These are phyloP conservation scores for Platichthys flesus DNA, from an alignment of 2,113 vertebrate species.

Conservation along the genomic window DNA sequence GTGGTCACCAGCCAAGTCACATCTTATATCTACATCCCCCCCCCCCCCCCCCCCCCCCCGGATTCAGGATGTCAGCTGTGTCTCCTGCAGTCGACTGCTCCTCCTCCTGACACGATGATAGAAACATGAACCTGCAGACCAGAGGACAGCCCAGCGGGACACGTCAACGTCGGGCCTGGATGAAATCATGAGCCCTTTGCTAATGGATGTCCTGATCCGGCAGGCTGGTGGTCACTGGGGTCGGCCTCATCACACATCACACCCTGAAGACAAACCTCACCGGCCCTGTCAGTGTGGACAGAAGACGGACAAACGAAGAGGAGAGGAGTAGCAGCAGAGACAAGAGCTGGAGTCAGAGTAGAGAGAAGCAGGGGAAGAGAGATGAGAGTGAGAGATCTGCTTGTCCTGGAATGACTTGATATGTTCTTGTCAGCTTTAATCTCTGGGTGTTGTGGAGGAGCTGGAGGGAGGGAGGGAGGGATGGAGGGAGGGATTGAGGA, in stretches of 20 bases:
- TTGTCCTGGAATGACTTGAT: slow-evolving; percentile 72
- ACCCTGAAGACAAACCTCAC: slow-evolving; percentile 32
- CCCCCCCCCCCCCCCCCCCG: no score
- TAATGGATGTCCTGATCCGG: slow-evolving; percentile 61
- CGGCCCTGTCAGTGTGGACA: slow-evolving; percentile 2
- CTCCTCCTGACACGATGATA: slow-evolving; percentile 7
- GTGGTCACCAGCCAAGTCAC: no score
- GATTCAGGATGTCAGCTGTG: background rate
- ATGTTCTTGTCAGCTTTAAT: slow-evolving; percentile 78
- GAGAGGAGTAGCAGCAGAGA: slow-evolving; percentile 11
- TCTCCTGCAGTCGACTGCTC: background rate
- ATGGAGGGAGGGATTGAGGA: slow-evolving; percentile 1
- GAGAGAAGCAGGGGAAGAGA: slow-evolving; percentile 38
- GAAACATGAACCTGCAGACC: slow-evolving; percentile 30
- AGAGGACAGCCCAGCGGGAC: slow-evolving; percentile 38
- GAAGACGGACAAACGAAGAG: slow-evolving; percentile 26
- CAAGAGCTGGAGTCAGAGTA: background rate
- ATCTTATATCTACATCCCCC: no score
- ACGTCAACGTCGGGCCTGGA: slow-evolving; percentile 17
- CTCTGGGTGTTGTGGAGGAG: slow-evolving; percentile 57
- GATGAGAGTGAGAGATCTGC: slow-evolving; percentile 57
- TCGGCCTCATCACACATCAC: slow-evolving; percentile 42
- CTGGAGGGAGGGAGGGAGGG: slow-evolving; percentile 10
- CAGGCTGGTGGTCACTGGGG: slow-evolving; percentile 36
- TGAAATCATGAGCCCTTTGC: slow-evolving; percentile 42